These are phyloP conservation scores for Ypsolopha sequella DNA, from an alignment of 2,888 invertebrate genomes.

Conservation along the genomic window DNA sequence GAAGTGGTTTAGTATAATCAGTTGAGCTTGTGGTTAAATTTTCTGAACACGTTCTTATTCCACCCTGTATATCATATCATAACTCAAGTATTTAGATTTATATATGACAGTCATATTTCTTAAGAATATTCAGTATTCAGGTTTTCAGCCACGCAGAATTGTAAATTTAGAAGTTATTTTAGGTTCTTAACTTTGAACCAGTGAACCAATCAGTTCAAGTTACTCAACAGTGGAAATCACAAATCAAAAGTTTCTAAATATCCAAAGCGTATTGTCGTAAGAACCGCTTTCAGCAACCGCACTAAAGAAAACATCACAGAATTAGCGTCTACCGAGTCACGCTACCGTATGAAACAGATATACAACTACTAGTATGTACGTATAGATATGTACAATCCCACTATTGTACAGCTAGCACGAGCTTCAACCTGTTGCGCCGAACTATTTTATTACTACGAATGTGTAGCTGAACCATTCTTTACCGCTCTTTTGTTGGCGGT, in stretches of 20 bases:
- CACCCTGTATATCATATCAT: too few relatives aligned
- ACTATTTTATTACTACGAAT: slow-evolving; percentile 67
- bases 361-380: background rate
- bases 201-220: background rate
- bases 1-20: too few relatives aligned
- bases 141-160: background rate
- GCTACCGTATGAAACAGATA: background rate
- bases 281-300: background rate
- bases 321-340: background rate
- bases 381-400: slow-evolving; percentile 1
- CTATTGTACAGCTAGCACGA: slow-evolving; percentile 32
- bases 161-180: background rate
- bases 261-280: too few relatives aligned
- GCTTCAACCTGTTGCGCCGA: slow-evolving; percentile 61
- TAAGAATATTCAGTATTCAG: too few relatives aligned
- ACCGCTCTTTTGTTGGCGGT: slow-evolving; percentile 61
- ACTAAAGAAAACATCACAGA: background rate
- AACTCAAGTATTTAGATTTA: too few relatives aligned
- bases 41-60: too few relatives aligned
- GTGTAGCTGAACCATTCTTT: slow-evolving; percentile 66
- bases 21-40: too few relatives aligned
- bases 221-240: too few relatives aligned
- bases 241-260: too few relatives aligned
- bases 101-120: too few relatives aligned
- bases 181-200: background rate